Evolutionary conservation across 37 sponge, comb jelly and placozoan species (phyloP).

Genomic region (Petrosia ficiformis): DNA sequence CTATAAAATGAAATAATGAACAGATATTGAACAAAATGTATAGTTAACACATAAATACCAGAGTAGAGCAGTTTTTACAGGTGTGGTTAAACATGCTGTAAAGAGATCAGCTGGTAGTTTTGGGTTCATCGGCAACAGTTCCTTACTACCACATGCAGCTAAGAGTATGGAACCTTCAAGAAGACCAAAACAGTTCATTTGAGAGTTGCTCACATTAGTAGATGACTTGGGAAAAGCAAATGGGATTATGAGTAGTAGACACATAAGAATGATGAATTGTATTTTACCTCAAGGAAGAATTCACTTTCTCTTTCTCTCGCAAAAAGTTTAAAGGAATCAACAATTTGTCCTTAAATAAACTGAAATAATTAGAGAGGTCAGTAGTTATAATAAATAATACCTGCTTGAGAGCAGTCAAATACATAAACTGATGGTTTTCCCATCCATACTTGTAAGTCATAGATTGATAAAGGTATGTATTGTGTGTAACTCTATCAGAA

Average conservation of each 20-base stretch:
- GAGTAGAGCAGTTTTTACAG: constrained; percentile 77
- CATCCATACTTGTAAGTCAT: constrained; percentile 93
- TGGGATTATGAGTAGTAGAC: not conserved
- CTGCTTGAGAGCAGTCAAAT: constrained; percentile 94
- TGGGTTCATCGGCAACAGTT: constrained; percentile 94
- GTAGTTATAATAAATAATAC: constrained; percentile 25
- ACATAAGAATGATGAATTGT: not conserved
- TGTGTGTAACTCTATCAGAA: constrained; percentile 81
- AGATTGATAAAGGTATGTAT: constrained; percentile 94
- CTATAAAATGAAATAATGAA: not conserved
- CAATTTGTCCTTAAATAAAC: constrained; percentile 55
- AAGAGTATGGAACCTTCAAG: constrained; percentile 77
- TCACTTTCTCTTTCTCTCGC: constrained; percentile 83
- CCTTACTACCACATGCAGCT: constrained; percentile 82
- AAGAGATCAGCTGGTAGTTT: constrained; percentile 95
- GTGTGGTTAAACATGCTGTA: constrained; percentile 93
- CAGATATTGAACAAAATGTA: not conserved
- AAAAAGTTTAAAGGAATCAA: constrained; percentile 85
- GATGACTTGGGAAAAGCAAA: not conserved
- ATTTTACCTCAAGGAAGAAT: constrained; percentile 13
- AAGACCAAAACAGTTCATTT: constrained; percentile 18
- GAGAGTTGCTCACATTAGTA: not conserved
- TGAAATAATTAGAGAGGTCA: not conserved
- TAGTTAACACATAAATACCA: constrained; percentile 25
- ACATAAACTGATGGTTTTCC: constrained; percentile 89